A percentile compares a stretch with the other conserved stretches of the same genome.
phyloP scores from a whole-genome alignment of 2,888 invertebrate species.

The Coelogynopora nodosa region DNA sequence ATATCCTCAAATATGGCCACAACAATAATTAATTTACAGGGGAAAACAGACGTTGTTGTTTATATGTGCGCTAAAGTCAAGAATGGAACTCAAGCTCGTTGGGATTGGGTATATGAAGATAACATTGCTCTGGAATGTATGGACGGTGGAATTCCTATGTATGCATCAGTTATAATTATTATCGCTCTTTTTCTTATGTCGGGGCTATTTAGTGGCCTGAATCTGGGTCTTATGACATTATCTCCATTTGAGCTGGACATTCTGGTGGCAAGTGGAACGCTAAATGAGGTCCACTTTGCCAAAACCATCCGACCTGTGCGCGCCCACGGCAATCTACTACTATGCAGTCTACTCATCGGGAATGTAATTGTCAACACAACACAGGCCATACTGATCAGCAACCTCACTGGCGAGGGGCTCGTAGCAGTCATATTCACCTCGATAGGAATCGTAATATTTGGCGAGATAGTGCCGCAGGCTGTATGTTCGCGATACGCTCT shows the following conservation, averaged over 20 bases:
- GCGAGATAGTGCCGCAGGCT: slow-evolving; percentile 49
- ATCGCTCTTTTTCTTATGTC: slow-evolving; percentile 75
- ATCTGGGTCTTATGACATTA: slow-evolving; percentile 50
- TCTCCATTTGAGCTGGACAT: slow-evolving; percentile 48
- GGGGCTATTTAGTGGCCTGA: slow-evolving; percentile 50
- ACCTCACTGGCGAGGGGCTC: slow-evolving; percentile 46
- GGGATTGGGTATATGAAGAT: too few relatives aligned
- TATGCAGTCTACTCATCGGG: slow-evolving; percentile 50
- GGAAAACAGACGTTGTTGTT: too few relatives aligned
- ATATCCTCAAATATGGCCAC: too few relatives aligned
- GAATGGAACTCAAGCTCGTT: too few relatives aligned
- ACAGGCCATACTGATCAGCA: slow-evolving; percentile 46
- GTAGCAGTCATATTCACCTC: slow-evolving; percentile 47
- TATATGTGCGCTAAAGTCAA: too few relatives aligned
- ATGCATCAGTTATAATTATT: too few relatives aligned
- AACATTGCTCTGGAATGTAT: too few relatives aligned
- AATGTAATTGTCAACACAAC: slow-evolving; percentile 50
- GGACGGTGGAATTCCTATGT: too few relatives aligned
- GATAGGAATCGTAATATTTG: slow-evolving; percentile 48
- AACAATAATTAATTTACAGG: too few relatives aligned
- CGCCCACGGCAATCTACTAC: slow-evolving; percentile 49
- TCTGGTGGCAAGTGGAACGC: slow-evolving; percentile 48
- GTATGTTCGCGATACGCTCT: slow-evolving; percentile 48
- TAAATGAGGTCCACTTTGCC: slow-evolving; percentile 48
- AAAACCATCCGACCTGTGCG: slow-evolving; percentile 49